phyloP scores from a whole-genome alignment of 2,888 invertebrate species.

The Lasioglossum leucozonium region DNA sequence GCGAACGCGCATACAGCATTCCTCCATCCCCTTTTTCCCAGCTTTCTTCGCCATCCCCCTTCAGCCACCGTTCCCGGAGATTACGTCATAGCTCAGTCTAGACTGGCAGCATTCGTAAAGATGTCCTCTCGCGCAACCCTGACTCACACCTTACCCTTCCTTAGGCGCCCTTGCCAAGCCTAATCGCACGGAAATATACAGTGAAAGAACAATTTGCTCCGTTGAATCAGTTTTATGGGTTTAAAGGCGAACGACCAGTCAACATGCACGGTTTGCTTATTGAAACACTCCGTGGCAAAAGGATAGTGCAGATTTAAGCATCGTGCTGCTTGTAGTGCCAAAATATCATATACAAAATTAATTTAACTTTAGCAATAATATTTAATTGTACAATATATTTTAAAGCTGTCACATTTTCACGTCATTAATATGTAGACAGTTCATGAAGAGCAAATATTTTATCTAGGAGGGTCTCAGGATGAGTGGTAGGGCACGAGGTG shows the following conservation, averaged over 20 bases:
- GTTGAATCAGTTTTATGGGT: conserved; percentile 62
- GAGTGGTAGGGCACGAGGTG: no score
- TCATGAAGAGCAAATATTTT: background rate
- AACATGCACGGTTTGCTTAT: background rate
- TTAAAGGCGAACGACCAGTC: conserved; percentile 48
- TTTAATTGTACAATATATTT: background rate
- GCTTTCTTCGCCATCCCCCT: conserved; percentile 30
- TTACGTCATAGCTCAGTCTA: conserved; percentile 65
- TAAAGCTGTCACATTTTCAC: no score
- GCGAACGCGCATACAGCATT: conserved; percentile 44
- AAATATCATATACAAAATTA: no score
- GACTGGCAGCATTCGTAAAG: conserved; percentile 69
- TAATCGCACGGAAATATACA: conserved; percentile 65
- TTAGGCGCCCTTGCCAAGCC: conserved; percentile 35
- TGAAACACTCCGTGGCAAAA: no score
- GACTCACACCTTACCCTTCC: conserved; percentile 24
- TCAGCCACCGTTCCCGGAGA: conserved; percentile 61
- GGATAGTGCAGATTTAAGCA: background rate
- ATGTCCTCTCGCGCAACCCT: conserved; percentile 47
- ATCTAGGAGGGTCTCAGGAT: no score
- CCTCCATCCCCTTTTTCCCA: conserved; percentile 36
- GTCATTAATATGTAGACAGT: background rate
- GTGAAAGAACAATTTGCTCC: conserved; percentile 52
- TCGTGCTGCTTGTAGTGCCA: background rate
- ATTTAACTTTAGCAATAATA: no score